Conservation (phyloP, 2,113 vertebrate species). For the Ctenodactylus gundi region DNA sequence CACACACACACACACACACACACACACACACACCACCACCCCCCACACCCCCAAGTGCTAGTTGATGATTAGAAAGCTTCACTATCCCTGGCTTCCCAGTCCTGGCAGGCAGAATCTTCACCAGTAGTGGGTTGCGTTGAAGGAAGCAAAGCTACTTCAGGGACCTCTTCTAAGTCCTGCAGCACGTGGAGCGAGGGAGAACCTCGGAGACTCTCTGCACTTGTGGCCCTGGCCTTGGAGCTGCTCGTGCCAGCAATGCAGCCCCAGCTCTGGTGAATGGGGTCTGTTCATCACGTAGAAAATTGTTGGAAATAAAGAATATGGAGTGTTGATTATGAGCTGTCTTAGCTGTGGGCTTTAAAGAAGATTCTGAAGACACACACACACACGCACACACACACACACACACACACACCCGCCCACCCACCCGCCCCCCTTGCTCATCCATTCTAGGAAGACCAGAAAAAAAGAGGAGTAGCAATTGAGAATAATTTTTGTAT, state of each 20-base stretch:
- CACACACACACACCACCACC: no score
- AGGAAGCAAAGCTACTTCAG: constrained; percentile 53
- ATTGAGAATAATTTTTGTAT: constrained; percentile 4
- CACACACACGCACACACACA: not conserved
- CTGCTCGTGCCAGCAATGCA: constrained; percentile 72
- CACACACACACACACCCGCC: not conserved
- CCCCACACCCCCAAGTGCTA: no score
- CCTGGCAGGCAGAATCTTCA: not conserved
- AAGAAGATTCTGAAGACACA: rapidly evolving
- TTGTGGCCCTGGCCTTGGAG: constrained; percentile 5
- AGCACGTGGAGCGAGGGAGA: constrained; percentile 55
- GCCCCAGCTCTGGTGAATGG: constrained; percentile 57
- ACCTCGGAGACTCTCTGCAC: constrained; percentile 65
- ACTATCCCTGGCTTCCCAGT: not conserved
- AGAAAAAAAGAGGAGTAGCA: not conserved
- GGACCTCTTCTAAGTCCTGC: not conserved
- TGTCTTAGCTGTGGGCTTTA: constrained; percentile 30
- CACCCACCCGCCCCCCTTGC: not conserved
- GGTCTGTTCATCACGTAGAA: not conserved
- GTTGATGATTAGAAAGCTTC: not conserved
- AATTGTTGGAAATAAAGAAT: not conserved
- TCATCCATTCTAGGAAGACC: constrained; percentile 48
- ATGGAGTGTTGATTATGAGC: not conserved
- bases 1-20: no score
- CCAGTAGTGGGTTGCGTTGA: not conserved